Percentiles rank a stretch among this genome's conserved stretches.
phyloP scores from a whole-genome alignment of 1,140 invertebrate species.

The Drosophila kikkawai region DNA sequence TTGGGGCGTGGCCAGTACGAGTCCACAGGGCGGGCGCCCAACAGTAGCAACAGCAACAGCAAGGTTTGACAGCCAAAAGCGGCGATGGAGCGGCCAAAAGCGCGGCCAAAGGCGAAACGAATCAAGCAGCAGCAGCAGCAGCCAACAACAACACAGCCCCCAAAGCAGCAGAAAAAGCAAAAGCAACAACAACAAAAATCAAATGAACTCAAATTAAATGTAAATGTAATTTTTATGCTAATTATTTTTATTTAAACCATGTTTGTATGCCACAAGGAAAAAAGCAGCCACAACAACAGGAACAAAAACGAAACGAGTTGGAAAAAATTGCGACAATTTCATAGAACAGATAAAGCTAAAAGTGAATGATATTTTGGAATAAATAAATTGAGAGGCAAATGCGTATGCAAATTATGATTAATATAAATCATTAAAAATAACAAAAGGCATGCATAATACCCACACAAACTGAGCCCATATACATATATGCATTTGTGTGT shows the following conservation, averaged over 20 bases:
- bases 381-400: conserved; percentile 70
- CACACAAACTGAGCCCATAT: conserved; percentile 35
- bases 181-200: conserved; percentile 79
- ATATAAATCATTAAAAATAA: conserved; percentile 54
- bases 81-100: conserved; percentile 59
- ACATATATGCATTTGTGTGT: conserved; percentile 49
- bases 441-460: conserved; percentile 62
- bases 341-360: conserved; percentile 42
- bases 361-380: conserved; percentile 76
- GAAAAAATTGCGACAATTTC: conserved; percentile 32
- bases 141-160: conserved; percentile 49
- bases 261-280: conserved; percentile 43
- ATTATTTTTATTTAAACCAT: conserved; percentile 84
- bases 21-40: conserved; percentile 85
- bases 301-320: conserved; percentile 9
- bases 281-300: conserved; percentile 19
- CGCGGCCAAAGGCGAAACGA: conserved; percentile 61
- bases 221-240: conserved; percentile 85
- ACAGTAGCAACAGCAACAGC: conserved; percentile 81
- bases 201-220: conserved; percentile 85
- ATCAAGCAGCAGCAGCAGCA: conserved; percentile 51
- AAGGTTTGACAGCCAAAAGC: conserved; percentile 86
- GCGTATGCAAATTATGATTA: conserved; percentile 59
- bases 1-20: conserved; percentile 86
- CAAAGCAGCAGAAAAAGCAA: conserved; percentile 62